Conservation (phyloP, 2,888 invertebrate genomes). For the Tinea pellionella region DNA sequence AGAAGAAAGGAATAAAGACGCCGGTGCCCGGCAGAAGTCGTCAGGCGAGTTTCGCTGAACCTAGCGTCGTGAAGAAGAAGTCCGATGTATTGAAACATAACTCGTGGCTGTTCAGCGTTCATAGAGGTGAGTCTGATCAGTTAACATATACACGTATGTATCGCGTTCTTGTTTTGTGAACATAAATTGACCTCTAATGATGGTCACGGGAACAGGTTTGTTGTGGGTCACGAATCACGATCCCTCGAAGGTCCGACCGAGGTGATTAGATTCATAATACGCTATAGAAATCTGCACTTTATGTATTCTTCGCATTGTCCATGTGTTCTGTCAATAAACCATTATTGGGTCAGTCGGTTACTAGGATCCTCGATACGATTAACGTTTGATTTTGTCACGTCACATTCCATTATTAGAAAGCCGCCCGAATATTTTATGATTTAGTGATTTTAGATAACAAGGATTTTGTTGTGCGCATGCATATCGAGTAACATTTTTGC, state of each 20-base stretch:
- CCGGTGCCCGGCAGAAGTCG: constrained; percentile 44
- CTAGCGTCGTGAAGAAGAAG: constrained; percentile 40
- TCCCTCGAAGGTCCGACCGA: not conserved
- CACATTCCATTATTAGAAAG: constrained; percentile 3
- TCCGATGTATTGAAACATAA: constrained; percentile 44
- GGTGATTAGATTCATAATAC: not conserved
- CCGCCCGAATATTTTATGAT: too few relatives aligned
- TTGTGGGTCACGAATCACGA: not conserved
- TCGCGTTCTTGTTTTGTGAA: not conserved
- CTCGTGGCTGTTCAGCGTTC: constrained; percentile 51
- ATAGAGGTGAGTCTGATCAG: constrained; percentile 15
- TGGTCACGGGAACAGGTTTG: not conserved
- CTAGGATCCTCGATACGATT: not conserved
- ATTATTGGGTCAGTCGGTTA: not conserved
- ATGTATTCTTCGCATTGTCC: too few relatives aligned
- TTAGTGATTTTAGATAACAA: too few relatives aligned
- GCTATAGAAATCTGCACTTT: too few relatives aligned
- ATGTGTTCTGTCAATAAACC: too few relatives aligned
- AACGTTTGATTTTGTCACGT: not conserved
- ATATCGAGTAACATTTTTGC: too few relatives aligned
- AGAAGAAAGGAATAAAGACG: constrained; percentile 49
- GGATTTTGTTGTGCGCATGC: too few relatives aligned
- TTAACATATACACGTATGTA: not conserved
- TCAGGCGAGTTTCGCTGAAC: constrained; percentile 53
- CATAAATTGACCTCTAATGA: not conserved